Evolutionary conservation across 2,888 invertebrate genomes (phyloP), one percentile per base, ranked within the genome.

Genomic region (Thera britannica): DNA sequence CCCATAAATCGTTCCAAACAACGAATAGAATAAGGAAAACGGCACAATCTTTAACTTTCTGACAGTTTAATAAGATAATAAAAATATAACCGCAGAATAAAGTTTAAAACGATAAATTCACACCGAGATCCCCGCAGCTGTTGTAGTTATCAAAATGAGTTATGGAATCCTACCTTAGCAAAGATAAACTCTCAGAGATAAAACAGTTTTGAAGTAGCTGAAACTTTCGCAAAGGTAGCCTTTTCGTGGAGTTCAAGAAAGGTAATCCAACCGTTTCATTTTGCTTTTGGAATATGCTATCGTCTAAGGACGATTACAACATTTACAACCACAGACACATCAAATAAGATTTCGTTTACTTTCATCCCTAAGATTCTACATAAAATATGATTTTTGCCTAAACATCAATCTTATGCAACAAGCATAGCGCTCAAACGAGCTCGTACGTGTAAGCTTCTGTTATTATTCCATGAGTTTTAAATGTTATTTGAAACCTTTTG

Each of bases 11-110:
- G 88, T 80, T 78, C 81, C 79, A 79, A 84, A 84, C 83, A 81
- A 82, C 84, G 89, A 87, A 87, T 87, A 86, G 87, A 88, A 88
- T 88, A 85, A 85, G 84, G 86, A 87, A 88, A 90, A 88, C 84
- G 87, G 85, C 86, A 88, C 87, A 90, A 90, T 90, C 89, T 90
- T 90, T 90, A 90, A 90, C 89, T 90, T 90, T 90, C 86, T 89
- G 91, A 90, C 91, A 91, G 89, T 90, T 91, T 91, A 91, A 91
- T 91, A 90, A 90, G 90, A 91, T 90, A 90, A 90, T 90, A 90
- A 90, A 90, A 90, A 90, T 90, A 90, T 89, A 86, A 88, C 87
- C 84, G 79, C 68, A 75, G 80, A 81, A 83, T 82, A 83, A 78
- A 73, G 72, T 75, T 73, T 72, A 70, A 66, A 73, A 72, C 72